phyloP scores from a whole-genome alignment of 2,797 vertebrate genomes.

The Sylvia borin region DNA sequence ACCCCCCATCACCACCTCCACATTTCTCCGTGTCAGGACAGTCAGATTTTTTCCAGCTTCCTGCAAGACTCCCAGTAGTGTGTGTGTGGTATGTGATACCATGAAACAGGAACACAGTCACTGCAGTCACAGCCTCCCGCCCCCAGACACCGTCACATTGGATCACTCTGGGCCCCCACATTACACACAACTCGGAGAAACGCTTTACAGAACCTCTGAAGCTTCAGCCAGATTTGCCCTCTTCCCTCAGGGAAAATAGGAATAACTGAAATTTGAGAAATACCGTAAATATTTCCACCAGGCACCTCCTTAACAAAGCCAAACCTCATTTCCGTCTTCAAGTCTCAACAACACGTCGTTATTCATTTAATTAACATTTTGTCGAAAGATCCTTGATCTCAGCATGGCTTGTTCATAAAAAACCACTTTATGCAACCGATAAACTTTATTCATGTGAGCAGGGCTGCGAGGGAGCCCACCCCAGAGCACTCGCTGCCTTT shows the following conservation, averaged over 20 bases:
- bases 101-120: background rate
- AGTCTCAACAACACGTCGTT: background rate
- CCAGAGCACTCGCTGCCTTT: background rate
- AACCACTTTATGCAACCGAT: background rate
- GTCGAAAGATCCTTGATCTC: background rate
- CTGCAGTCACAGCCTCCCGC: background rate
- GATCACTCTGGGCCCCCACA: background rate
- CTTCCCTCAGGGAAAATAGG: background rate
- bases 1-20: background rate
- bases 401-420: background rate
- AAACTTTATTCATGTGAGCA: background rate
- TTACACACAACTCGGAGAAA: background rate
- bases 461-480: background rate
- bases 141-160: rapidly evolving
- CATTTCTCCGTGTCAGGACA: background rate
- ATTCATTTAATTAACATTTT: background rate
- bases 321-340: constrained; percentile 3
- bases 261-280: background rate
- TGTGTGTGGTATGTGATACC: background rate
- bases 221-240: background rate
- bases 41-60: background rate
- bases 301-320: background rate
- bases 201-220: background rate
- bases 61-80: background rate
- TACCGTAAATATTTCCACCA: background rate